Conservation (phyloP, 1,140 invertebrate genomes). For the Physella acuta region DNA sequence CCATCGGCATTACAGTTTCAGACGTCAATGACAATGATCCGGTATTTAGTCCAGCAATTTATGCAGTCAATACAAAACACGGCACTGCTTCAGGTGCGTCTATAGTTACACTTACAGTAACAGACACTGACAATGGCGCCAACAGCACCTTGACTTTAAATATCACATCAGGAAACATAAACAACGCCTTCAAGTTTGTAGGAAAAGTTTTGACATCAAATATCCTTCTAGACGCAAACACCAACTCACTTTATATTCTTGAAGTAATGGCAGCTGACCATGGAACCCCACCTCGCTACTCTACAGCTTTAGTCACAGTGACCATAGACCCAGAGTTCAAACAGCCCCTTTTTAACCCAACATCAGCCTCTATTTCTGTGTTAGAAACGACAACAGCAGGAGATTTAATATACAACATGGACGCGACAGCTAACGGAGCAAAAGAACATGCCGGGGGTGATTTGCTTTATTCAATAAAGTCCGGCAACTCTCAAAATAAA, state of each 20-base stretch:
- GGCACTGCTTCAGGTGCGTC: conserved; percentile 83
- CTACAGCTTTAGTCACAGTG: conserved; percentile 6
- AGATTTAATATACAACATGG: not conserved
- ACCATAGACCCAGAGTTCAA: not conserved
- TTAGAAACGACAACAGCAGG: not conserved
- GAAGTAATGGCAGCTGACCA: not conserved
- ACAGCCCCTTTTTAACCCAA: not conserved
- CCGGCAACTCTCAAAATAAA: not conserved
- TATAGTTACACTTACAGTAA: conserved; percentile 76
- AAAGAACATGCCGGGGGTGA: not conserved
- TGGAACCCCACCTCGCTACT: not conserved
- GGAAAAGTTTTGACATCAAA: not conserved
- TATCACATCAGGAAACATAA: conserved; percentile 60
- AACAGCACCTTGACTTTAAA: conserved; percentile 65
- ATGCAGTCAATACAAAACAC: conserved; percentile 64
- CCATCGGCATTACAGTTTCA: conserved; percentile 9
- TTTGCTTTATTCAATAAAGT: not conserved
- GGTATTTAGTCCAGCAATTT: conserved; percentile 5
- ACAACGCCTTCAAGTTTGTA: not conserved
- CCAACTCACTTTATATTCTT: not conserved
- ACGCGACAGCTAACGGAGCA: not conserved
- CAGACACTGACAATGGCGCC: conserved; percentile 43
- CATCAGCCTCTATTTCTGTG: not conserved
- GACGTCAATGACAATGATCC: conserved; percentile 25
- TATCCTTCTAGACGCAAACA: not conserved